Percentiles rank a stretch among this genome's conserved stretches.
Conservation (phyloP, 2,113 vertebrate genomes). For the Formicarius rufipectus region DNA sequence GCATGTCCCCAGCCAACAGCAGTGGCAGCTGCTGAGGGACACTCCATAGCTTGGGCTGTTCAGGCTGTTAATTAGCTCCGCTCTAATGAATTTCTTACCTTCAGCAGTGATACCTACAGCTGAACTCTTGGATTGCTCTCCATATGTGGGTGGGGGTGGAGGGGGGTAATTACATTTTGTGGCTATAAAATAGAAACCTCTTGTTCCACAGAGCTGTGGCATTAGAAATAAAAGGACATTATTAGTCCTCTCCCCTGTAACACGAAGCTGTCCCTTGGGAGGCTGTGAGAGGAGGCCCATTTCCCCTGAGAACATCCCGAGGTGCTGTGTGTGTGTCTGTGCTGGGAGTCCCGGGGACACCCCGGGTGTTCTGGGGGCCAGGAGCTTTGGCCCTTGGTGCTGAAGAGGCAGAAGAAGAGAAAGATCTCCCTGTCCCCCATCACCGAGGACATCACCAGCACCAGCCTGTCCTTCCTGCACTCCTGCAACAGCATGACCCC, state of each 20-base stretch:
- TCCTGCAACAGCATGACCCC: too few relatives aligned
- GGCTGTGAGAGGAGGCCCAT: not conserved
- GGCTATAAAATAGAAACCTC: not conserved
- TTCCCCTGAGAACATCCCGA: accelerated
- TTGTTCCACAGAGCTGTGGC: not conserved
- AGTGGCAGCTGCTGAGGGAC: not conserved
- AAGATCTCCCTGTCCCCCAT: too few relatives aligned
- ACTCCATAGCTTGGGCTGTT: not conserved
- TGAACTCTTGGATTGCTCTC: not conserved
- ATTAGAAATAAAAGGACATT: not conserved
- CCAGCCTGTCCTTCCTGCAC: too few relatives aligned
- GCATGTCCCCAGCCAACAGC: not conserved
- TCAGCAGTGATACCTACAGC: not conserved
- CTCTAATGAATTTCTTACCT: not conserved
- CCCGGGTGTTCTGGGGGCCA: not conserved
- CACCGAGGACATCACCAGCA: too few relatives aligned
- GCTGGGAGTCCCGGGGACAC: not conserved
- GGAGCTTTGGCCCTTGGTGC: too few relatives aligned
- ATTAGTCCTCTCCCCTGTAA: not conserved
- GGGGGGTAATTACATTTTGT: not conserved
- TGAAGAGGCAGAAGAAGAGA: too few relatives aligned
- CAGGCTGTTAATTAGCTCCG: not conserved
- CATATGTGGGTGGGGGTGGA: not conserved
- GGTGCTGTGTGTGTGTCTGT: not conserved
- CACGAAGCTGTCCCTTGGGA: not conserved